Conservation (phyloP, 2,888 invertebrate species). For the Idaea biselata region DNA sequence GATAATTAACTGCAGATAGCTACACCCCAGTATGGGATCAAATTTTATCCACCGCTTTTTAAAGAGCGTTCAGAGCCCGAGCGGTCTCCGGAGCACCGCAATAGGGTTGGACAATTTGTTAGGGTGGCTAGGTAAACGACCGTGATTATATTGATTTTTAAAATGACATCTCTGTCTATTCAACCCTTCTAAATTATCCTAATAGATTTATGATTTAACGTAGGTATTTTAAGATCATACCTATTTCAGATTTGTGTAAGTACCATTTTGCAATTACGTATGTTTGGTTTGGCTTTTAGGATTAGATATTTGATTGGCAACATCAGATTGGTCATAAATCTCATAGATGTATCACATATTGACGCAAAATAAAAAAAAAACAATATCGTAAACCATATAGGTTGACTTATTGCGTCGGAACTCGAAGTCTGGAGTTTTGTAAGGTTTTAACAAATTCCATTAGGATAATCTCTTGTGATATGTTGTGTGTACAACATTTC, state of each 20-base stretch:
- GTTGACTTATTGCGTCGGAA: not conserved
- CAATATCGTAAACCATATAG: not conserved
- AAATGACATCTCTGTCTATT: conserved; percentile 54
- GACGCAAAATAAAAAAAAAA: not conserved
- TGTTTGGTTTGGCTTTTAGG: not conserved
- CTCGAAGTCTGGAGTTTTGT: not conserved
- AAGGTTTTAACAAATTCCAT: conserved; percentile 37
- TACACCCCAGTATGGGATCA: conserved; percentile 61
- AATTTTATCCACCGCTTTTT: conserved; percentile 73
- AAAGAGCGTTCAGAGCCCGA: conserved; percentile 57
- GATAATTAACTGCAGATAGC: conserved; percentile 79
- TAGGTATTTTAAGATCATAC: not conserved
- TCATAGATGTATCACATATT: not conserved
- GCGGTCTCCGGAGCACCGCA: conserved; percentile 51
- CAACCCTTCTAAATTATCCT: conserved; percentile 34
- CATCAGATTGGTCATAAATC: not conserved
- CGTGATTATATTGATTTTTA: conserved; percentile 75
- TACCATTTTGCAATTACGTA: not conserved
- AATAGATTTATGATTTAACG: conserved; percentile 7
- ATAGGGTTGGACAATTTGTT: conserved; percentile 73
- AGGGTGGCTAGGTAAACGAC: conserved; percentile 71
- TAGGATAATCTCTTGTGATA: conserved; percentile 48
- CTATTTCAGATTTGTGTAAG: not conserved
- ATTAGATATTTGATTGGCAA: not conserved
- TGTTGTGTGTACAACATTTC: conserved; percentile 39